Evolutionary conservation across 1,140 invertebrate species (phyloP).

Genomic region (Drosophila quadrilineata): DNA sequence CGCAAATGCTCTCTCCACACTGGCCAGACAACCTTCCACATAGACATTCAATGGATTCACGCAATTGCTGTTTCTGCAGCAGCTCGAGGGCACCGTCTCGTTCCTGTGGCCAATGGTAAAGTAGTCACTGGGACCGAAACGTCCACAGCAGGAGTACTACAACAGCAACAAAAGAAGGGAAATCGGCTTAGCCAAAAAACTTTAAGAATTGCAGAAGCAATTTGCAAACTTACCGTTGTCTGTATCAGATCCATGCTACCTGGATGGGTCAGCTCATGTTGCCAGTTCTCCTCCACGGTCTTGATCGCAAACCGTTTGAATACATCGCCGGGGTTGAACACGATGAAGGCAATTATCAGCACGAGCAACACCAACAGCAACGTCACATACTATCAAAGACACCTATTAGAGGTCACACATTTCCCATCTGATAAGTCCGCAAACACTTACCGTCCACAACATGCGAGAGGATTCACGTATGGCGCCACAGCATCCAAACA

Average conservation of each 20-base stretch:
- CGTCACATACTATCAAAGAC: constrained; percentile 49
- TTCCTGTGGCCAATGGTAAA: constrained; percentile 46
- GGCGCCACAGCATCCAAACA: constrained; percentile 93
- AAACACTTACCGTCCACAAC: constrained; percentile 86
- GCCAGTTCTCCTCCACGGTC: constrained; percentile 53
- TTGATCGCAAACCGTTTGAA: constrained; percentile 66
- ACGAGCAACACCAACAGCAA: constrained; percentile 55
- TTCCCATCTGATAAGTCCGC: background rate
- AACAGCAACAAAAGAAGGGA: constrained; percentile 34
- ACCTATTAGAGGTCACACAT: constrained; percentile 6
- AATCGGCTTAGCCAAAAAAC: background rate
- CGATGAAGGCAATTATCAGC: constrained; percentile 50
- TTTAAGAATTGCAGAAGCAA: background rate
- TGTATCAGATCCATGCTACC: constrained; percentile 69
- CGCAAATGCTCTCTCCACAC: constrained; percentile 81
- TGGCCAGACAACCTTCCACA: constrained; percentile 80
- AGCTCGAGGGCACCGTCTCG: constrained; percentile 73
- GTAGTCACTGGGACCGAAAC: constrained; percentile 82
- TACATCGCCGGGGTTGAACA: constrained; percentile 47
- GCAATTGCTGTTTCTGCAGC: constrained; percentile 66
- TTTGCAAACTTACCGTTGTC: constrained; percentile 37
- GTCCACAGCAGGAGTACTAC: constrained; percentile 86
- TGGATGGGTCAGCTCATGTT: constrained; percentile 44
- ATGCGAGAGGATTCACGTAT: constrained; percentile 91
- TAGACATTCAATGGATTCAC: constrained; percentile 80